These are phyloP conservation scores for Eupelmus urozonus DNA, from an alignment of 2,888 invertebrate species.

Conservation along the genomic window DNA sequence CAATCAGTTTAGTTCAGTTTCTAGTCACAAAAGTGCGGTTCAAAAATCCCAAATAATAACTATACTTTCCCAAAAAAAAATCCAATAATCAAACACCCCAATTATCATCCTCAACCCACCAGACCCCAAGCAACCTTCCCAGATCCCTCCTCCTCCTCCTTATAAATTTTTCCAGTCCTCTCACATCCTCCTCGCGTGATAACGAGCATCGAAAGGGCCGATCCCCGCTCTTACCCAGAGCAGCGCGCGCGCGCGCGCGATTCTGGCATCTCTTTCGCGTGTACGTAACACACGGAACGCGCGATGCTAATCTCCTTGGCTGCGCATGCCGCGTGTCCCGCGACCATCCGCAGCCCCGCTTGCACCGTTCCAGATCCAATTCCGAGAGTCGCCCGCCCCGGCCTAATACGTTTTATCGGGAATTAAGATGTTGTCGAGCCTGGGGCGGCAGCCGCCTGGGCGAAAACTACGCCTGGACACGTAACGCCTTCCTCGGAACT, in stretches of 20 bases:
- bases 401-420: constrained; percentile 65
- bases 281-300: constrained; percentile 68
- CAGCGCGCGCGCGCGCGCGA: too few species aligned
- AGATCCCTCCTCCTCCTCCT: too few species aligned
- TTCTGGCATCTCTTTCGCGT: constrained; percentile 70
- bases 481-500: constrained; percentile 42
- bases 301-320: constrained; percentile 71
- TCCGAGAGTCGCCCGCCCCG: background rate
- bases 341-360: constrained; percentile 60
- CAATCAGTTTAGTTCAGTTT: too few species aligned
- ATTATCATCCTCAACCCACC: too few species aligned
- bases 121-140: too few species aligned
- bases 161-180: constrained; percentile 16
- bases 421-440: constrained; percentile 71
- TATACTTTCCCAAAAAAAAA: too few species aligned
- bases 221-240: too few species aligned
- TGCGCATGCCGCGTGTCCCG: constrained; percentile 63
- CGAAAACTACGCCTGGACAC: constrained; percentile 53
- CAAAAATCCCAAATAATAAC: too few species aligned
- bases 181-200: constrained; percentile 62
- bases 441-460: constrained; percentile 58
- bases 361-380: constrained; percentile 20
- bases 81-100: too few species aligned
- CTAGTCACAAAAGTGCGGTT: too few species aligned
- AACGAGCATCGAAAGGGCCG: constrained; percentile 65